Conservation (phyloP, 2,888 invertebrate genomes). For the Noctua comes region DNA sequence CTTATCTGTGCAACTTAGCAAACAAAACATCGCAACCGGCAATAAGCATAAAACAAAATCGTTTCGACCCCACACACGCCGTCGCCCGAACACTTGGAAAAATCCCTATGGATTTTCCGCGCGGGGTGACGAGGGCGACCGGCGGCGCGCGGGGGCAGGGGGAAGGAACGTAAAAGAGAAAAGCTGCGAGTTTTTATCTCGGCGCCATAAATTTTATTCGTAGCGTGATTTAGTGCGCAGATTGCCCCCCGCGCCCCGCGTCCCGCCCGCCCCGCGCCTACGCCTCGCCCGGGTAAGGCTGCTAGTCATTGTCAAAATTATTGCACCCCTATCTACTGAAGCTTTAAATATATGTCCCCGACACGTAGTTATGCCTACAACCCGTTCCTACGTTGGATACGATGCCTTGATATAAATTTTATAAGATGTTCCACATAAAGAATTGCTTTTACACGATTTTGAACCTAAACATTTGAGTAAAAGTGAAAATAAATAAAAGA, state of each 20-base stretch:
- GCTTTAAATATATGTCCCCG: slow-evolving; percentile 90
- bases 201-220: slow-evolving; percentile 91
- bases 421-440: slow-evolving; percentile 73
- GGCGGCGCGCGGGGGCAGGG: slow-evolving; percentile 73
- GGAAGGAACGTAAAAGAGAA: slow-evolving; percentile 91
- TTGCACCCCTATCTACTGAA: slow-evolving; percentile 91
- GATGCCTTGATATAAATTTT: slow-evolving; percentile 74
- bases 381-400: slow-evolving; percentile 79
- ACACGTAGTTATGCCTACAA: slow-evolving; percentile 88
- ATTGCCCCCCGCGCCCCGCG: slow-evolving; percentile 87
- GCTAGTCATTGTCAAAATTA: slow-evolving; percentile 91
- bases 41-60: slow-evolving; percentile 91
- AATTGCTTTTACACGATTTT: slow-evolving; percentile 60
- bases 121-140: slow-evolving; percentile 75
- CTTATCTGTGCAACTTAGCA: slow-evolving; percentile 89
- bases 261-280: slow-evolving; percentile 84
- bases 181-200: slow-evolving; percentile 92
- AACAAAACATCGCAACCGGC: slow-evolving; percentile 89
- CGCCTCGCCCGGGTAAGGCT: slow-evolving; percentile 89
- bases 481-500: slow-evolving; percentile 67
- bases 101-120: slow-evolving; percentile 90
- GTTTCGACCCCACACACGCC: slow-evolving; percentile 89
- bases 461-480: slow-evolving; percentile 58
- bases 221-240: slow-evolving; percentile 91
- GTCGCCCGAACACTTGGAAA: slow-evolving; percentile 90